Base-by-base conservation (phyloP, 1,140 invertebrate genomes). In the Drosophila bipectinata region DNA sequence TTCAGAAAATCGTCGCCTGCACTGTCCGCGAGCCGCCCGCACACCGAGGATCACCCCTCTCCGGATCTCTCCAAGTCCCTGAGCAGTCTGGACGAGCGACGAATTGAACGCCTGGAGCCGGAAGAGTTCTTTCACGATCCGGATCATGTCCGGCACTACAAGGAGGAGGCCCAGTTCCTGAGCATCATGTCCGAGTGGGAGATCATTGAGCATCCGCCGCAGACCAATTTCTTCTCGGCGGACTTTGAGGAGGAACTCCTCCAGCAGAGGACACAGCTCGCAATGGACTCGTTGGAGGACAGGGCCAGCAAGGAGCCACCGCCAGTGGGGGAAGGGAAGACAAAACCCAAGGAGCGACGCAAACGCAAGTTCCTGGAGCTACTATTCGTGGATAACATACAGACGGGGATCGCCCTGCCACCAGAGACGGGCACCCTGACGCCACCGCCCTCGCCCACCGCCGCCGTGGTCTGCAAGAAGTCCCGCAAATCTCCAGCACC, bases 1-100 rank as follows among this genome's bases (percentile, higher is more conserved):
- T 94, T 93, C 93, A 94, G 84, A 94, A 94, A 91, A 92, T 93
- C 92, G 93, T 94, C 92, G 92, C 92, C 44, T 91, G 92, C 77
- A 93, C 93, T 81, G 77, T 90, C 49, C 92, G 93, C 41, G 93
- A 94, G 75, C 84, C 87, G 24, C 68, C 74, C 56, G 54, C 47
- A 34, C 45, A 4, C 61, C 14, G 3, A 30, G 21, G 39, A 44
- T 6, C 45, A 4, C n/a, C 24, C 12, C 5, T 44, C 4, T 1
- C 4, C 6, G 1, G 59, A 73, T n/a, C 60, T 77, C 51, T 55
- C 55, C 4, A 88, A 79, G 32, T 85, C 89, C 2, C 15, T 85
- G 9, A 62, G 76, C 69, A 74, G 78, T 41, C 45, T 91, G 14
- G 57, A 75, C 32, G 73, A 74, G 26, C 44, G 61, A 15, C 49